Conservation (phyloP, 2,888 invertebrate genomes). For the Pecten maximus region DNA sequence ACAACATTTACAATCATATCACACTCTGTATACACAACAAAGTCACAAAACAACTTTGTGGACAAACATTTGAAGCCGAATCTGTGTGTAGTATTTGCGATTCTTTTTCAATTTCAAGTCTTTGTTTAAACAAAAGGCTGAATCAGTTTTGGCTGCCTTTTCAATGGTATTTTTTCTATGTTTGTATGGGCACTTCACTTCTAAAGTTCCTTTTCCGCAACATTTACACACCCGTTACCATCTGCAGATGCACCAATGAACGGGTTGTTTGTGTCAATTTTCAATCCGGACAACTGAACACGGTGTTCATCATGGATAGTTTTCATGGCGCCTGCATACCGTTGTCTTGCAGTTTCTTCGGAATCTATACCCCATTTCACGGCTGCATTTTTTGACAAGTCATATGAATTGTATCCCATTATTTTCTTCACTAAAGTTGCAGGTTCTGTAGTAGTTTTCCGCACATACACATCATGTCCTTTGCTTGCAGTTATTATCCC, state of each 20-base stretch:
- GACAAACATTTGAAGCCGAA: slow-evolving; percentile 51
- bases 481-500: slow-evolving; percentile 39
- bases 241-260: slow-evolving; percentile 56
- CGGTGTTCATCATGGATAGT: background rate
- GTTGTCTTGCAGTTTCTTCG: background rate
- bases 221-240: slow-evolving; percentile 48
- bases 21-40: slow-evolving; percentile 45
- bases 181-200: slow-evolving; percentile 56
- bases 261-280: background rate
- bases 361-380: slow-evolving; percentile 33
- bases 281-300: background rate
- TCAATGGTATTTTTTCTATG: slow-evolving; percentile 38
- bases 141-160: slow-evolving; percentile 43
- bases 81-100: slow-evolving; percentile 49
- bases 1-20: background rate
- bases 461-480: slow-evolving; percentile 39
- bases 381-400: background rate
- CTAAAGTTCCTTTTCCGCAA: slow-evolving; percentile 52
- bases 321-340: background rate
- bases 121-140: slow-evolving; percentile 36
- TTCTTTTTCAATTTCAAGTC: slow-evolving; percentile 35
- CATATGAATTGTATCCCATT: background rate
- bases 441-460: background rate
- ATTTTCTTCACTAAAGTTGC: slow-evolving; percentile 11
- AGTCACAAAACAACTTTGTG: slow-evolving; percentile 36